Evolutionary conservation across 2,888 invertebrate genomes (phyloP).

Genomic region (Neoaliturus tenellus): DNA sequence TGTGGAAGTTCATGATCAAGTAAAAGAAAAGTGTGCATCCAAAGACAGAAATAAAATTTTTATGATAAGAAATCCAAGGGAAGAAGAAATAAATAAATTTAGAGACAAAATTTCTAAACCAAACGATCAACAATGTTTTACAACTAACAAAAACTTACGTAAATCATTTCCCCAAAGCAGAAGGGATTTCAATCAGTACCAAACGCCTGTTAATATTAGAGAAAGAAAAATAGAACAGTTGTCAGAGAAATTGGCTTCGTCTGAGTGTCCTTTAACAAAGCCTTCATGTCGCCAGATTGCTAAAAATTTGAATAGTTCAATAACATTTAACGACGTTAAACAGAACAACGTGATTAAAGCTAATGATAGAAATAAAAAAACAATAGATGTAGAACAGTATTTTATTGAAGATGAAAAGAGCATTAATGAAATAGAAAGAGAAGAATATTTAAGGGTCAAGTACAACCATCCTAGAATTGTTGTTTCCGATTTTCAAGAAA

Average conservation of each 20-base stretch:
- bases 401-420: not conserved
- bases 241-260: not conserved
- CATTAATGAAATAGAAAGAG: not conserved
- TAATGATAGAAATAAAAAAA: not conserved
- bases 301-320: conserved; percentile 16
- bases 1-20: not conserved
- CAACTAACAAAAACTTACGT: not conserved
- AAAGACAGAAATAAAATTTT: not conserved
- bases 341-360: not conserved
- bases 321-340: not conserved
- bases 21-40: not conserved
- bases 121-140: not conserved
- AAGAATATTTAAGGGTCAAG: not conserved
- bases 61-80: not conserved
- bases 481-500: not conserved
- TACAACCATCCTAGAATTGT: conserved; percentile 3
- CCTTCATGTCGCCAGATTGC: not conserved
- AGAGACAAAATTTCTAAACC: not conserved
- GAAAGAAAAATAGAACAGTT: conserved; percentile 13
- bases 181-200: not conserved
- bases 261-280: conserved; percentile 1
- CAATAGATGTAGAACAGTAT: not conserved
- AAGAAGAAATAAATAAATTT: conserved; percentile 26
- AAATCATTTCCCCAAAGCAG: conserved; percentile 1
- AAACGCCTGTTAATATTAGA: not conserved